Evolutionary conservation across 2,797 vertebrate genomes (phyloP).

Genomic region (Hemitrygon akajei): DNA sequence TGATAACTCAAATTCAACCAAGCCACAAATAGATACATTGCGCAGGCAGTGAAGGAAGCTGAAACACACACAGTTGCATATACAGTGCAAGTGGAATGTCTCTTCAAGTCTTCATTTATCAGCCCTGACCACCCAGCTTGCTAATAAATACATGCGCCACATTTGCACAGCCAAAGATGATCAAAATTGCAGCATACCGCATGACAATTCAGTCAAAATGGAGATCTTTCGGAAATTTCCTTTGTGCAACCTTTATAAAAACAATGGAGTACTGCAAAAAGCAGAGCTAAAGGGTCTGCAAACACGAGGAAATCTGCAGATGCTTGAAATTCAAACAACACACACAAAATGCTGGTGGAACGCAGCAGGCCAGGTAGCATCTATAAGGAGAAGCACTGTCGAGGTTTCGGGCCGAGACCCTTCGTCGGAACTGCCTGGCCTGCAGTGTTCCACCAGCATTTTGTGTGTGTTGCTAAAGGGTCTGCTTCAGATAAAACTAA

Average conservation of each 20-base stretch:
- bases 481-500: too few relatives aligned
- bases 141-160: background rate
- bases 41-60: background rate
- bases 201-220: conserved; percentile 6
- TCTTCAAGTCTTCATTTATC: background rate
- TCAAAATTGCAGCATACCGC: background rate
- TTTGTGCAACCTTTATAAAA: background rate
- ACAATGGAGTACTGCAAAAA: background rate
- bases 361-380: too few relatives aligned
- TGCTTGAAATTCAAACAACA: too few relatives aligned
- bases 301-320: too few relatives aligned
- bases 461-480: too few relatives aligned
- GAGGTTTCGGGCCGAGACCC: too few relatives aligned
- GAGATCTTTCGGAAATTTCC: background rate
- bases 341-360: too few relatives aligned
- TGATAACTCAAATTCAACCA: background rate
- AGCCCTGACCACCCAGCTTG: background rate
- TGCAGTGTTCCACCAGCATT: too few relatives aligned
- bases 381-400: too few relatives aligned
- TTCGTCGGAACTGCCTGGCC: too few relatives aligned
- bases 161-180: background rate
- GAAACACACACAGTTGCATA: background rate
- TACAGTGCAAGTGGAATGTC: background rate
- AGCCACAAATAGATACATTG: too few relatives aligned
- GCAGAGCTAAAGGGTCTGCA: background rate